Percentiles rank a stretch among this genome's conserved stretches.
Conservation (phyloP, 1,140 invertebrate species). For the Calephelis nemesis region DNA sequence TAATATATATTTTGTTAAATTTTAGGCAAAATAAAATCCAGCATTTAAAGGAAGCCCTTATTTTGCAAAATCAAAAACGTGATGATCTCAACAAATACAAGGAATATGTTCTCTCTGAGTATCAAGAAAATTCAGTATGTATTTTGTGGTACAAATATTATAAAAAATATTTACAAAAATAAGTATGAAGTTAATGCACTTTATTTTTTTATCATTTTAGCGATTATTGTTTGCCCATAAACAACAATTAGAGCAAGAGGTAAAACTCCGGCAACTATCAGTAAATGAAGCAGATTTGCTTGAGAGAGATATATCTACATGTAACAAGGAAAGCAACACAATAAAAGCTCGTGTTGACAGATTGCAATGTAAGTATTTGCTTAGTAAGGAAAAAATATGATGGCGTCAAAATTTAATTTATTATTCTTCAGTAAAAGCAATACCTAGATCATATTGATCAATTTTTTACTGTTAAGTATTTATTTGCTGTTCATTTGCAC, state of each 20-base stretch:
- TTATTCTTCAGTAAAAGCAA: too few relatives aligned
- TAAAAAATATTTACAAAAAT: too few relatives aligned
- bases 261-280: slow-evolving; percentile 78
- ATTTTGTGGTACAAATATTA: not conserved
- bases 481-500: too few relatives aligned
- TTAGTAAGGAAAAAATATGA: not conserved
- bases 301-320: slow-evolving; percentile 73
- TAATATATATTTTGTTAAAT: slow-evolving; percentile 10
- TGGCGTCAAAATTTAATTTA: not conserved
- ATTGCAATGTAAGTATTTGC: slow-evolving; percentile 59
- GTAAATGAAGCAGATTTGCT: slow-evolving; percentile 77
- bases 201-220: slow-evolving; percentile 41
- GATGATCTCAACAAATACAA: slow-evolving; percentile 78
- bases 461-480: too few relatives aligned
- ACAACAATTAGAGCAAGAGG: slow-evolving; percentile 82
- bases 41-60: slow-evolving; percentile 59
- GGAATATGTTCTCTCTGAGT: slow-evolving; percentile 76
- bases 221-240: slow-evolving; percentile 80
- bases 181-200: too few relatives aligned
- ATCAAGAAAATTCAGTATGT: slow-evolving; percentile 80
- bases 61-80: slow-evolving; percentile 63
- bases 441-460: too few relatives aligned
- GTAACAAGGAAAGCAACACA: slow-evolving; percentile 75
- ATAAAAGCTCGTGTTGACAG: slow-evolving; percentile 67
- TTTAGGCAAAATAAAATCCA: slow-evolving; percentile 73